Base-by-base conservation (phyloP, 2,888 invertebrate genomes). In the Brachycybe producta region DNA sequence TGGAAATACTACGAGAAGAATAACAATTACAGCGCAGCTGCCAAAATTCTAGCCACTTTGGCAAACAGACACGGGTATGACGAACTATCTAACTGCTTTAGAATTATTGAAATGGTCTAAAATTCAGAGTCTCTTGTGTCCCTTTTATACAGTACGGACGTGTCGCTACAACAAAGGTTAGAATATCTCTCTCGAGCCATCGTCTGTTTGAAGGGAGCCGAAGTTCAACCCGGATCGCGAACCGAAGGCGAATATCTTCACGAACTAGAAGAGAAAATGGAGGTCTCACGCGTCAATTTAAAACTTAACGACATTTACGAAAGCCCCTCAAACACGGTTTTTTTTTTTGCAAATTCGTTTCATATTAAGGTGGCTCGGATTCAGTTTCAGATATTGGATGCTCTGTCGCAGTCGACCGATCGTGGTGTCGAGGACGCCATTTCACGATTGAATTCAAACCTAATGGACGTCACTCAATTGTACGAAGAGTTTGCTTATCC, bases 1-100 rank as follows among this genome's bases (percentile, higher is more conserved):
- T 97, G 97, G 95, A 90, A 90, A 68, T 92, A 85, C 65, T 91
- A 95, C 62, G 94, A 97, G 67, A 83, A 84, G 64, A 82, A 81
- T 61, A 82, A 83, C 26, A 88, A 94, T 65, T 95, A 91, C 64
- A 78, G 84, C 1, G 83, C 87, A 8, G 97, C 97, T 1, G 92
- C 97, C 0, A 79, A 83, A 61, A 85, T 95, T 56, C 73, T 97
- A 2, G 82, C 86, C 57, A 82, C 82, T 60, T 74, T 97, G 53
- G 90, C 97, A 3, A 83, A 82, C 19, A 75, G 68, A 56, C 66
- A 68, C 52, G 67, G 70, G 65, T 65, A 59, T 57, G 24, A 15
- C 13, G 5, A 3, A 5, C 24, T 23, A 26, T 47, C 26, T 21
- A 11, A 7, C 26, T 17, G 36, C 44, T 30, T 43, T 24, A 5